Percentiles rank a stretch among this genome's conserved stretches.
These are phyloP conservation scores for Vanessa atalanta DNA, from an alignment of 1,140 invertebrate genomes.

Conservation along the genomic window DNA sequence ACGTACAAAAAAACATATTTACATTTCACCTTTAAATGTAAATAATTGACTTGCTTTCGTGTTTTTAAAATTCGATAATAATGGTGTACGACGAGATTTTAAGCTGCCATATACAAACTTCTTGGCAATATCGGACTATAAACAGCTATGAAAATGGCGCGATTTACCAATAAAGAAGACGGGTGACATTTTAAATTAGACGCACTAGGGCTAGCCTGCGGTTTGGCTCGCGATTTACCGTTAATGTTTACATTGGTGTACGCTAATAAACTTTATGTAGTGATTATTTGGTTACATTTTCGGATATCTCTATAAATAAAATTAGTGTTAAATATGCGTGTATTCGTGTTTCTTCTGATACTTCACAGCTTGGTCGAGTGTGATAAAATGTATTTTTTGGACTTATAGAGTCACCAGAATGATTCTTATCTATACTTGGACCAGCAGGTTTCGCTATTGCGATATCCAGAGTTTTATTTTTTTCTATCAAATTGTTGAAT, in stretches of 20 bases:
- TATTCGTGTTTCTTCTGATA: too few relatives aligned
- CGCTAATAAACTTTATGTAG: slow-evolving; percentile 1
- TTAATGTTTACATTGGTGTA: slow-evolving; percentile 9
- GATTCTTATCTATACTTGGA: too few relatives aligned
- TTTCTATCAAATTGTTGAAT: too few relatives aligned
- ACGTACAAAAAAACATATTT: too few relatives aligned
- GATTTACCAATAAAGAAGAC: slow-evolving; percentile 30
- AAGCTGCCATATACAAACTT: slow-evolving; percentile 26
- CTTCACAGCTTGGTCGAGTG: too few relatives aligned
- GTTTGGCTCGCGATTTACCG: slow-evolving; percentile 5
- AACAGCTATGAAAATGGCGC: slow-evolving; percentile 29
- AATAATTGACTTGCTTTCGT: background rate
- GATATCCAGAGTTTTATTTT: too few relatives aligned
- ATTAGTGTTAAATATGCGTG: too few relatives aligned
- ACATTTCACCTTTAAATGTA: background rate
- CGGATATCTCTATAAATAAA: background rate
- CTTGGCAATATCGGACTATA: slow-evolving; percentile 32
- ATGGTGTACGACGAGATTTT: slow-evolving; percentile 23
- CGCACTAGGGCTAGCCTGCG: slow-evolving; percentile 11
- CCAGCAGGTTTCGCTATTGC: too few relatives aligned
- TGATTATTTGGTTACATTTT: slow-evolving; percentile 5
- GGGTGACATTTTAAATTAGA: slow-evolving; percentile 36
- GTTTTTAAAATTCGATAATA: slow-evolving; percentile 19
- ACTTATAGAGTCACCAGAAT: too few relatives aligned
- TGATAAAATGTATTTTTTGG: too few relatives aligned